Evolutionary conservation across 2,888 invertebrate species (phyloP).

Genomic region (Hyppa rectilinea): DNA sequence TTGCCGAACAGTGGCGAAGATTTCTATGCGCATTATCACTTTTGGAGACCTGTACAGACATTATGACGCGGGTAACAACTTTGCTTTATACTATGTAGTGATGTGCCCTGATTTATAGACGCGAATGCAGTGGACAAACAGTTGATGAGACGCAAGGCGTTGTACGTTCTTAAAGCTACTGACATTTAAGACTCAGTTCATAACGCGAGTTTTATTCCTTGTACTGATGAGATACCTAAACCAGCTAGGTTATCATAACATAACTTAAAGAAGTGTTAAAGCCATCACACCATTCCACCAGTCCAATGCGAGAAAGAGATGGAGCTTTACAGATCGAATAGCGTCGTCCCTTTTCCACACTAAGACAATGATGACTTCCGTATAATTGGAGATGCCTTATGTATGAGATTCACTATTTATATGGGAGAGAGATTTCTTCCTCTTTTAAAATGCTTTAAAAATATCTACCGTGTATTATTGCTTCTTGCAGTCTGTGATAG

Average conservation of each 20-base stretch:
- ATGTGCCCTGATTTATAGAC: too few species aligned
- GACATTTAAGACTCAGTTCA: too few species aligned
- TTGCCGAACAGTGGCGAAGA: too few species aligned
- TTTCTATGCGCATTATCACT: too few species aligned
- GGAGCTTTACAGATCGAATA: neutral
- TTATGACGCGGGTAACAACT: too few species aligned
- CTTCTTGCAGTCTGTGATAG: neutral
- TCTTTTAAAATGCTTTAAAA: constrained; percentile 4
- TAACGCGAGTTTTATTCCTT: too few species aligned
- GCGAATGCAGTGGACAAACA: too few species aligned
- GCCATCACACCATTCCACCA: neutral
- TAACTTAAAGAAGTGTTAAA: neutral
- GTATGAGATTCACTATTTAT: constrained; percentile 2
- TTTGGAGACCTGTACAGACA: too few species aligned
- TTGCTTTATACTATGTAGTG: too few species aligned
- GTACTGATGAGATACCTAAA: neutral
- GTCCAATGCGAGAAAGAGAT: constrained; percentile 2
- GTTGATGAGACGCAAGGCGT: too few species aligned
- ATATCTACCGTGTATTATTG: constrained; percentile 26
- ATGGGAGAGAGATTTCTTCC: constrained; percentile 7
- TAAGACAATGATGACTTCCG: neutral
- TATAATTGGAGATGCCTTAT: neutral
- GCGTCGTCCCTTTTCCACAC: neutral
- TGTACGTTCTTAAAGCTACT: too few species aligned
- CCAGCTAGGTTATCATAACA: neutral